These are phyloP conservation scores for Drosophila diplacantha DNA, from an alignment of 2,888 invertebrate species.

Conservation along the genomic window DNA sequence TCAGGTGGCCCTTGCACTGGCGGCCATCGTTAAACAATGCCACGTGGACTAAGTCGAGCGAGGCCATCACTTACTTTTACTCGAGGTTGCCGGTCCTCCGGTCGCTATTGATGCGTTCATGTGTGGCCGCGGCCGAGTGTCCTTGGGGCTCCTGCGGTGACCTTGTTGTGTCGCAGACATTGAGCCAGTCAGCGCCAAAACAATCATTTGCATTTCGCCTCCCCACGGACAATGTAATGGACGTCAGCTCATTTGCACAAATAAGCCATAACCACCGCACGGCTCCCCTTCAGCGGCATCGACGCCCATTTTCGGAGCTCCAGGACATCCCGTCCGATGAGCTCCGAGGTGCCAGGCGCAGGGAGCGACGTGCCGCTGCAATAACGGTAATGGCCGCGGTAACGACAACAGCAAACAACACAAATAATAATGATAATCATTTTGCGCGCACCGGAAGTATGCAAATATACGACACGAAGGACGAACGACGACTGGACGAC, in stretches of 20 bases:
- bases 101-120: constrained; percentile 41
- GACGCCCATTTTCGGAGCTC: constrained; percentile 49
- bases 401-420: constrained; percentile 70
- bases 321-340: constrained; percentile 6
- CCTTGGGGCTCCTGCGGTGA: constrained; percentile 41
- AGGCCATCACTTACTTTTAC: constrained; percentile 44
- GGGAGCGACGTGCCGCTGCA: constrained; percentile 53
- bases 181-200: constrained; percentile 43
- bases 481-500: constrained; percentile 4
- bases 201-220: constrained; percentile 64
- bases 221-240: constrained; percentile 58
- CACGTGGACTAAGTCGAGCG: constrained; percentile 22
- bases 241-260: constrained; percentile 70
- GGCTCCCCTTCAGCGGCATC: constrained; percentile 29
- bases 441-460: constrained; percentile 72
- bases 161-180: constrained; percentile 47
- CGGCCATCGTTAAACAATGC: constrained; percentile 7
- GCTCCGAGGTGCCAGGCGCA: constrained; percentile 26
- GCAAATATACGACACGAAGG: constrained; percentile 63
- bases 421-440: constrained; percentile 71
- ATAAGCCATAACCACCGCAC: constrained; percentile 67
- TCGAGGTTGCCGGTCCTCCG: constrained; percentile 22
- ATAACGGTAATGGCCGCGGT: constrained; percentile 72
- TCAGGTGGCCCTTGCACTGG: constrained; percentile 10
- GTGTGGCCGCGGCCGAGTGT: constrained; percentile 9